Evolutionary conservation across 2,797 vertebrate species (phyloP).

Genomic region (Periophthalmus magnuspinnatus): DNA sequence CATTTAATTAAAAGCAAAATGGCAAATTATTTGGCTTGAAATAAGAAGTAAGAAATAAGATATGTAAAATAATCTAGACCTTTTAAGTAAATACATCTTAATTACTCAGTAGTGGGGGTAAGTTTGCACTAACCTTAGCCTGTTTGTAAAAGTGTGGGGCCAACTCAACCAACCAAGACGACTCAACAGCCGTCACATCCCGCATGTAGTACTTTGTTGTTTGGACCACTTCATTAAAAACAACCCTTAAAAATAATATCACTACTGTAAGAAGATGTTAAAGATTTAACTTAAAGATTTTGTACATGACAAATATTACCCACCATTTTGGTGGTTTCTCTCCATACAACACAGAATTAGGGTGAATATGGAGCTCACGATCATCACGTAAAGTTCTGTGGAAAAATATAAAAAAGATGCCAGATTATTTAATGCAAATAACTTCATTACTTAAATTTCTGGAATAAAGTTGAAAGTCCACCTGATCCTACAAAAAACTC

Average conservation of each 20-base stretch:
- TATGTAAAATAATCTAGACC: too few relatives aligned
- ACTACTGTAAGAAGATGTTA: not conserved
- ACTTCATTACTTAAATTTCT: too few relatives aligned
- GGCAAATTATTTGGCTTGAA: too few relatives aligned
- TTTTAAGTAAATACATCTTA: too few relatives aligned
- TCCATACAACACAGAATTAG: slow-evolving; percentile 92
- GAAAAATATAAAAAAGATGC: not conserved
- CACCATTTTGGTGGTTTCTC: slow-evolving; percentile 98
- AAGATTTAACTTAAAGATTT: not conserved
- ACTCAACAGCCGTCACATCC: slow-evolving; percentile 95
- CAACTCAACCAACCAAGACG: slow-evolving; percentile 93
- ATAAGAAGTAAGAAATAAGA: too few relatives aligned
- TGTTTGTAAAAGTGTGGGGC: slow-evolving; percentile 98
- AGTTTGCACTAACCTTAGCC: slow-evolving; percentile 84
- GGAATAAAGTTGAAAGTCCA: not conserved
- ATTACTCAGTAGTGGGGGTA: not conserved
- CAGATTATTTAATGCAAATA: too few relatives aligned
- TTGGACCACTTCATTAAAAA: slow-evolving; percentile 96
- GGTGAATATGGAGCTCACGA: slow-evolving; percentile 94
- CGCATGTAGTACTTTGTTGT: slow-evolving; percentile 97
- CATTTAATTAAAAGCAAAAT: too few relatives aligned
- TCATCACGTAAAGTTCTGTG: slow-evolving; percentile 94
- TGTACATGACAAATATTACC: slow-evolving; percentile 31
- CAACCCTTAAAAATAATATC: slow-evolving; percentile 80
- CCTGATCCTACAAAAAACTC: not conserved